Evolutionary conservation across 2,888 invertebrate genomes (phyloP).

Genomic region (Pammene aurita): DNA sequence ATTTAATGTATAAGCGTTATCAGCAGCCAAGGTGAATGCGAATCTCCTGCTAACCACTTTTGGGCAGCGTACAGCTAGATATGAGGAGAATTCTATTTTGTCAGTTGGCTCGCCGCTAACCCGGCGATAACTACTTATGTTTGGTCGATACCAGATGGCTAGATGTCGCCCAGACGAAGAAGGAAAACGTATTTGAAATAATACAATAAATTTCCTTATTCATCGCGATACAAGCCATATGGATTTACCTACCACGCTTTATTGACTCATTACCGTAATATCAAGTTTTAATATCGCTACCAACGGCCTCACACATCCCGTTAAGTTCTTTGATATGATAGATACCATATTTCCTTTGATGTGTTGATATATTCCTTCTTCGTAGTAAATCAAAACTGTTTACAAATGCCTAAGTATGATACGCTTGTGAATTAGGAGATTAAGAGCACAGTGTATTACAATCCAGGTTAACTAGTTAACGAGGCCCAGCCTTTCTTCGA

Average conservation of each 20-base stretch:
- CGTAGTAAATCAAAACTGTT: conserved; percentile 32
- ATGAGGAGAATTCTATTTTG: conserved; percentile 50
- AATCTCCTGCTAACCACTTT: conserved; percentile 49
- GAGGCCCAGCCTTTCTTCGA: conserved; percentile 32
- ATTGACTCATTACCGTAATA: conserved; percentile 8
- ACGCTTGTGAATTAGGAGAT: conserved; percentile 25
- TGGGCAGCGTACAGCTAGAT: conserved; percentile 46
- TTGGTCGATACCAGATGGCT: conserved; percentile 34
- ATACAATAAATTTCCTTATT: conserved; percentile 15
- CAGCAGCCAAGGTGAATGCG: conserved; percentile 39
- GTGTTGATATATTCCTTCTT: conserved; percentile 21
- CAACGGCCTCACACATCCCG: conserved; percentile 15
- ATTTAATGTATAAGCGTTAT: conserved; percentile 51
- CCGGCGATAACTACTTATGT: conserved; percentile 43
- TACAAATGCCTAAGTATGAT: conserved; percentile 18
- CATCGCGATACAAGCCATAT: conserved; percentile 1
- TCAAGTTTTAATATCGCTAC: conserved; percentile 18
- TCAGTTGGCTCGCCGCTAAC: conserved; percentile 40
- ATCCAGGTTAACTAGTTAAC: conserved; percentile 39
- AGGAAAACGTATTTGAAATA: conserved; percentile 23
- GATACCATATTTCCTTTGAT: conserved; percentile 24
- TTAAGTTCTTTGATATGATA: conserved; percentile 21
- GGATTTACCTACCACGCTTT: conserved; percentile 9
- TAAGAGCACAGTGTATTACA: conserved; percentile 9
- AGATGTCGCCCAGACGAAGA: conserved; percentile 13